Base-by-base conservation (phyloP, 1,140 invertebrate species). In the Leptonema lineaticorne region DNA sequence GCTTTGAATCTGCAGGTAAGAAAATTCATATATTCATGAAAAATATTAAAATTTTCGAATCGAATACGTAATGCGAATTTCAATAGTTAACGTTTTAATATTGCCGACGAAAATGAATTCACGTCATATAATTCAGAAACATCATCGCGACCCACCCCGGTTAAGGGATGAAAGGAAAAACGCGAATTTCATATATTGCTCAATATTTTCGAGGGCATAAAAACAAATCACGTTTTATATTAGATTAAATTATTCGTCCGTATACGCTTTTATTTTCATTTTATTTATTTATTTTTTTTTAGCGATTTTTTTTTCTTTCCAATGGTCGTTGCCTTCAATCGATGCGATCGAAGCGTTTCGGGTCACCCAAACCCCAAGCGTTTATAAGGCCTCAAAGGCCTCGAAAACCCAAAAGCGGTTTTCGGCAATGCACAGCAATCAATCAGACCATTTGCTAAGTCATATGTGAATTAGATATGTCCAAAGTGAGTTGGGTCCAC, bases 401-500 rank as follows among this genome's bases (percentile, higher is more conserved):
- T 20, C 16, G 30, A 33, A 33, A 33, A 33, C 46, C 46, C 20
- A 11, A 8, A 24, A 53, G n/a, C 50, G 22, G 20, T 62, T 24
- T 45, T 27, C 29, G 24, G 57, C 57, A 33, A 37, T 27, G 37
- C 59, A 30, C 37, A 30, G 41, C 45, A 14, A 64, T 64, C 62
- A 64, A 64, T 64, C 62, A 27, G 29, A 30, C 62, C 45, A 64
- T 64, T 64, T 64, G 62, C 62, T 37, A 64, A 46, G 62, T 64
- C 62, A 64, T 64, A 64, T 64, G 62, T 64, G 62, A 64, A 64
- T 64, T 37, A 64, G 62, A 64, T 64, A 64, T 53, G 62, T 64
- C 62, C 45, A 50, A 50, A 64, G 62, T 64, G 62, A 64, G 62
- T 50, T 50, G 62, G 62, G 62, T 64, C 45, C 22, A 50, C 24